Percentiles rank a stretch among this genome's conserved stretches.
Evolutionary conservation across 2,797 vertebrate genomes (phyloP).

Genomic region (Lemur catta): DNA sequence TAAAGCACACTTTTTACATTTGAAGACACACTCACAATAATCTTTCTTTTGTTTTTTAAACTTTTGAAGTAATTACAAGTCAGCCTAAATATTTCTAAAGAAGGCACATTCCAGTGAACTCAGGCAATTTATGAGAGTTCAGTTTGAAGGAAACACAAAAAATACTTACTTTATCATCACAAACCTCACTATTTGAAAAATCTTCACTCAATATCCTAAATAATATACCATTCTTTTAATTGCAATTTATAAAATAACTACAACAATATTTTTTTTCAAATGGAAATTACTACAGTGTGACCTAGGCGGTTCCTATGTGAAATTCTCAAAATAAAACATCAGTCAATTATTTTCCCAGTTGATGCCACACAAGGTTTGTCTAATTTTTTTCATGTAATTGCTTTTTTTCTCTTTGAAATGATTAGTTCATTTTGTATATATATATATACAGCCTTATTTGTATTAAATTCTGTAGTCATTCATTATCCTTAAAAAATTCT

Average conservation of each 20-base stretch:
- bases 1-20: constrained; percentile 84
- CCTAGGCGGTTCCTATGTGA: not conserved
- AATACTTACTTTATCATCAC: constrained; percentile 69
- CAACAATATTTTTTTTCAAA: constrained; percentile 2
- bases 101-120: constrained; percentile 70
- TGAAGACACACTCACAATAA: constrained; percentile 80
- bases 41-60: constrained; percentile 75
- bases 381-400: not conserved
- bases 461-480: not conserved
- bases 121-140: constrained; percentile 49
- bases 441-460: not conserved
- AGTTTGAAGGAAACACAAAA: not conserved
- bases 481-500: constrained; percentile 5
- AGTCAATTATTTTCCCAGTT: not conserved
- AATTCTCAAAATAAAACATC: not conserved
- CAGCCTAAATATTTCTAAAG: constrained; percentile 71
- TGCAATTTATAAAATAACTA: not conserved
- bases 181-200: constrained; percentile 54
- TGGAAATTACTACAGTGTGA: not conserved
- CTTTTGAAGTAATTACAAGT: constrained; percentile 82
- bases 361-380: not conserved
- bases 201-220: constrained; percentile 46
- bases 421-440: not conserved
- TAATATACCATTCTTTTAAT: constrained; percentile 25
- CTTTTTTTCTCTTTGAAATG: not conserved